Evolutionary conservation across 2,888 invertebrate genomes (phyloP).

Genomic region (Entomobrya multifasciata): DNA sequence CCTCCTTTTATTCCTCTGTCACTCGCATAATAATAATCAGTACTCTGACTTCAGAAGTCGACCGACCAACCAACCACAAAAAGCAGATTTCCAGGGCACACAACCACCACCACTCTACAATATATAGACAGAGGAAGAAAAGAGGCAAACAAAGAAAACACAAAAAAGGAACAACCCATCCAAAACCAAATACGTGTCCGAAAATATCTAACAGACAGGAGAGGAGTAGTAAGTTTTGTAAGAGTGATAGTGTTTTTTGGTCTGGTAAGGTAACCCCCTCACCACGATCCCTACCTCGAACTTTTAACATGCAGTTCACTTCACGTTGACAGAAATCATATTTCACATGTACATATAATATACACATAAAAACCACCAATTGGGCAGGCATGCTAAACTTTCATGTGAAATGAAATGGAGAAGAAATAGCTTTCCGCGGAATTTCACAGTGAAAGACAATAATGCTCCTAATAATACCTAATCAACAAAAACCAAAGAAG

Average conservation of each 20-base stretch:
- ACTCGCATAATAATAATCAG: slow-evolving; percentile 40
- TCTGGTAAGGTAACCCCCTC: slow-evolving; percentile 52
- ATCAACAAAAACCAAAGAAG: slow-evolving; percentile 23
- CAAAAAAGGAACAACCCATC: slow-evolving; percentile 33
- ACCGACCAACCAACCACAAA: slow-evolving; percentile 47
- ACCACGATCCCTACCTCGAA: slow-evolving; percentile 54
- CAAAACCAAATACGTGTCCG: neutral
- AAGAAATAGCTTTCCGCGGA: slow-evolving; percentile 48
- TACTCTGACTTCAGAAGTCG: slow-evolving; percentile 46
- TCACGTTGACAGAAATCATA: slow-evolving; percentile 68
- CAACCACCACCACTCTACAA: neutral
- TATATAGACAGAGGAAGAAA: too few relatives aligned
- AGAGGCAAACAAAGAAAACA: slow-evolving; percentile 49
- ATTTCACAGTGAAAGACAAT: slow-evolving; percentile 61
- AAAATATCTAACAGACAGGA: slow-evolving; percentile 43
- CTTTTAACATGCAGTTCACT: slow-evolving; percentile 60
- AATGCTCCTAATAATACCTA: slow-evolving; percentile 40
- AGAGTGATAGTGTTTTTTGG: neutral
- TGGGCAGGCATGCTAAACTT: neutral
- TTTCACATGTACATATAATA: slow-evolving; percentile 25
- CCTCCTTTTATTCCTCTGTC: slow-evolving; percentile 45
- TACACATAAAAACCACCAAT: neutral
- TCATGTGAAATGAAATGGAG: slow-evolving; percentile 10
- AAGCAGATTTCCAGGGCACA: slow-evolving; percentile 67
- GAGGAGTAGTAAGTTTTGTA: too few relatives aligned